Base-by-base conservation (phyloP, 2,113 vertebrate species). In the Catharus fuscescens region DNA sequence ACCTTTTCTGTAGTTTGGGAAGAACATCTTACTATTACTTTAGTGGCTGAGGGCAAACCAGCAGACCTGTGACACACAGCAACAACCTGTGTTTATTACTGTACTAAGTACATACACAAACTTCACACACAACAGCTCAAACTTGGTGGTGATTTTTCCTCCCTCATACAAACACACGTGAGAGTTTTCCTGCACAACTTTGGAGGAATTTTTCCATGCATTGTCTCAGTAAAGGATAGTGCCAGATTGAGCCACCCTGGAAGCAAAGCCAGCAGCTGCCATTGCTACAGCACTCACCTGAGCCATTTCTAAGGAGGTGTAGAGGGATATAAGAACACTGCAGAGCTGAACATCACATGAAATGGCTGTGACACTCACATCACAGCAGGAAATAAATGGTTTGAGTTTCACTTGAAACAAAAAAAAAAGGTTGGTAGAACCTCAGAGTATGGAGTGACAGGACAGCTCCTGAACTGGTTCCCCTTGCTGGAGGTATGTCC, bases 241-340 rank as follows among this genome's bases (percentile, higher is more conserved):
- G 47, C 12, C 54, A 84, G 71, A 53, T 2, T 34, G 42, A 89
- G 60, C 44, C 42, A 48, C 15, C 23, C 29, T 29, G 44, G 29
- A 62, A 69, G 56, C 45, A 87, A 69, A 73, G 42, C 14, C 45
- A 92, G 78, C n/a, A 62, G 70, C 44, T 71, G 38, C n/a, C 47
- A 66, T 12, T 47, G 24, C 42, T 47, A 25, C 54, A 60, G n/a
- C 1, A 2, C 31, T 57, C 2, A 0, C 54, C 6, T 24, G 7
- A 48, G 31, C 15, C 42, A 34, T 36, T 64, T 40, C 15, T 24
- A 14, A 64, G 36, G 10, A 67, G 65, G 12, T 14, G 5, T 0
- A 14, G 1, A 52, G 26, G 47, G 28, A 50, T 71, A 26, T 3
- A 31, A 18, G 45, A 66, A 66, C n/a, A 26, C 29, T 61, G 38